Percentiles rank a stretch among this genome's conserved stretches.
phyloP scores from a whole-genome alignment of 2,113 vertebrate species.

The Pterocles gutturalis region DNA sequence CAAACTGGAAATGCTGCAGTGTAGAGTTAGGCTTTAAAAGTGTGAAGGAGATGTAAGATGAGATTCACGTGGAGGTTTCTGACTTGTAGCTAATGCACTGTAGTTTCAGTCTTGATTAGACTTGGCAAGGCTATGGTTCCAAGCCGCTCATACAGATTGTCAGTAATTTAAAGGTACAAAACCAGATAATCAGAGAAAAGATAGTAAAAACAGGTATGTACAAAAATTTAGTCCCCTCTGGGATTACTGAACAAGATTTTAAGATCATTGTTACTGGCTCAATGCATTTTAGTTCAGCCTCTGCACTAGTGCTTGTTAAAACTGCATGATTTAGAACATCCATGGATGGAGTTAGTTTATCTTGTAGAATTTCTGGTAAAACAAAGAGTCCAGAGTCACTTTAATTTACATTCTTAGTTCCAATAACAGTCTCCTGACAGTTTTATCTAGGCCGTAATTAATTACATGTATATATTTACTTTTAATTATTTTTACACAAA shows the following conservation, averaged over 20 bases:
- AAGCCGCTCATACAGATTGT: neutral
- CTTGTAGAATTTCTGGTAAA: neutral
- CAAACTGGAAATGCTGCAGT: neutral
- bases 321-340: neutral
- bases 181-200: neutral
- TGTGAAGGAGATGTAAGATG: neutral
- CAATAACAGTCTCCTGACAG: neutral
- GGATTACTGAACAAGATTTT: neutral
- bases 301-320: neutral
- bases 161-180: neutral
- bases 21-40: neutral
- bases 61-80: neutral
- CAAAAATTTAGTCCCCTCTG: neutral
- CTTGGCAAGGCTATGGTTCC: neutral
- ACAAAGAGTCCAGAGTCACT: neutral
- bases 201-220: neutral
- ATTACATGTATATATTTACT: neutral
- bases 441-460: neutral
- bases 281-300: neutral
- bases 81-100: neutral
- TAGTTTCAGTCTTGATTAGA: neutral
- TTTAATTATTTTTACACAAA: neutral
- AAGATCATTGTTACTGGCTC: neutral
- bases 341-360: neutral
- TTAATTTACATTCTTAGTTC: neutral